Conservation (phyloP, 2,113 vertebrate genomes). For the Thalassarche chlororhynchos region DNA sequence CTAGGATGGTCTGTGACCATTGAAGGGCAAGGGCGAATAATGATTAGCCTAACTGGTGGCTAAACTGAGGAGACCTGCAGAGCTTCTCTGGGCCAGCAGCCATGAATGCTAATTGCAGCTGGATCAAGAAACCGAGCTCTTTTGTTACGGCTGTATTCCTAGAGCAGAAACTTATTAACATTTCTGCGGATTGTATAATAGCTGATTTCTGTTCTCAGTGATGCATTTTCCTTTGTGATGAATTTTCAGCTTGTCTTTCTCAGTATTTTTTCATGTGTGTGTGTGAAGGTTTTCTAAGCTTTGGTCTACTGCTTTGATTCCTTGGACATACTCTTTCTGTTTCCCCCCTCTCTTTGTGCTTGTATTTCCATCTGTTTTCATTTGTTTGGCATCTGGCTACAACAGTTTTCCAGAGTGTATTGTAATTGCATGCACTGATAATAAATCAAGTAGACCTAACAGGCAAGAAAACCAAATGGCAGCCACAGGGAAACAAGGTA, state of each 20-base stretch:
- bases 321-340: background rate
- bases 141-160: background rate
- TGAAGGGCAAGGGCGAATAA: background rate
- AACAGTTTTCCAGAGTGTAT: constrained; percentile 62
- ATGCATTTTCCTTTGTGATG: background rate
- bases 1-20: background rate
- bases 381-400: constrained; percentile 69
- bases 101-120: constrained; percentile 35
- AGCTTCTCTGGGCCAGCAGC: constrained; percentile 14
- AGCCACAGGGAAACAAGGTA: constrained; percentile 60
- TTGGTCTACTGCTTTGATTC: constrained; percentile 53
- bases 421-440: constrained; percentile 69
- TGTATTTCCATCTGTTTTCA: constrained; percentile 73
- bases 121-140: constrained; percentile 16
- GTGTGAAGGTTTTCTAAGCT: background rate
- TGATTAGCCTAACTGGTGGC: background rate
- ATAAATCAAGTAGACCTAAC: constrained; percentile 68
- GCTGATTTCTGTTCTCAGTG: background rate
- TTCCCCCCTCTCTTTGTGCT: constrained; percentile 9
- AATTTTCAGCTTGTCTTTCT: constrained; percentile 46
- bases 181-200: background rate
- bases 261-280: background rate
- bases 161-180: constrained; percentile 40
- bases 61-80: constrained; percentile 6
- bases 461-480: constrained; percentile 67